These are phyloP conservation scores for Meliscaeva auricollis DNA, from an alignment of 2,888 invertebrate species.

Conservation along the genomic window DNA sequence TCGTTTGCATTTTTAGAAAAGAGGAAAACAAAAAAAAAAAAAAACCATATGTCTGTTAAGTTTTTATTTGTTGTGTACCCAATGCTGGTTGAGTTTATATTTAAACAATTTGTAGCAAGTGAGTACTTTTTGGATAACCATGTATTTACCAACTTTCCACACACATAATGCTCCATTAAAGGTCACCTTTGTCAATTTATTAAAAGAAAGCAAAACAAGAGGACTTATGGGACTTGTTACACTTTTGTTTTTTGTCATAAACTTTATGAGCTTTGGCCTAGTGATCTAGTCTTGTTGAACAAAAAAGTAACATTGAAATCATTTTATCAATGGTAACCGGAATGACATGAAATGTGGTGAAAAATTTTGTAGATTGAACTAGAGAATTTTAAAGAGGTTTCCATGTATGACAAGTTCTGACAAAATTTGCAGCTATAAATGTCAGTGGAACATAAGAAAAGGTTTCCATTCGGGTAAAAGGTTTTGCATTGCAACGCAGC, in stretches of 20 bases:
- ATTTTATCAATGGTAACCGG: conserved; percentile 56
- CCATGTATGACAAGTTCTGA: conserved; percentile 39
- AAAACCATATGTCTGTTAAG: no score
- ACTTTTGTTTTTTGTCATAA: conserved; percentile 56
- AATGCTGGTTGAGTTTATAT: no score
- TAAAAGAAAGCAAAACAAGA: conserved; percentile 69
- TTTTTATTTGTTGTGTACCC: no score
- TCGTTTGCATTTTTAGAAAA: no score
- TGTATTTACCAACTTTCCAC: not conserved
- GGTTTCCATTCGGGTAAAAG: conserved; percentile 50
- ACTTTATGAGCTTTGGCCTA: conserved; percentile 55
- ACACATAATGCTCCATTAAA: conserved; percentile 20
- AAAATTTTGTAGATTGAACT: conserved; percentile 37
- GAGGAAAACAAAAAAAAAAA: no score
- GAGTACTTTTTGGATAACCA: not conserved
- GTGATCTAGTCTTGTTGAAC: conserved; percentile 65
- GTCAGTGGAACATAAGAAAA: conserved; percentile 41
- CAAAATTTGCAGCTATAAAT: conserved; percentile 49
- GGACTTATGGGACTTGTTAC: conserved; percentile 45
- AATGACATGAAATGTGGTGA: conserved; percentile 41
- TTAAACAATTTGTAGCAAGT: no score
- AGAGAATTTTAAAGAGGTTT: conserved; percentile 40
- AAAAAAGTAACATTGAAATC: conserved; percentile 14
- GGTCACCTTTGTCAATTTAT: conserved; percentile 29
- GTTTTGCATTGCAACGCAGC: conserved; percentile 8